Percentiles rank a stretch among this genome's conserved stretches.
phyloP scores from a whole-genome alignment of 2,113 vertebrate genomes.

The Buteo buteo region DNA sequence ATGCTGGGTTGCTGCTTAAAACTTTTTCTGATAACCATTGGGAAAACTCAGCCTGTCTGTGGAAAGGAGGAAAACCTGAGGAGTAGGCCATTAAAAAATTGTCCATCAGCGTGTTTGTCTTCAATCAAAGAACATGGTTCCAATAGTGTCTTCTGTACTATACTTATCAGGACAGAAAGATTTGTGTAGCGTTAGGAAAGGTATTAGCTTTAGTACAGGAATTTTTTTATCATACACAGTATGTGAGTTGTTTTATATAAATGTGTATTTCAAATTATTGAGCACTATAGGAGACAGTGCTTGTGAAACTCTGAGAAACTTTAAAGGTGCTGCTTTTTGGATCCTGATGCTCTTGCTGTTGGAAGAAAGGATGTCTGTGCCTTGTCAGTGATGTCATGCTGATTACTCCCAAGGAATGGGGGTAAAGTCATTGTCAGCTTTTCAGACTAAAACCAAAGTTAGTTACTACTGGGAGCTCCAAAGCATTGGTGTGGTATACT shows the following conservation, averaged over 20 bases:
- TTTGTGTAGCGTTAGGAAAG: neutral
- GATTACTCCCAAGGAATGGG: neutral
- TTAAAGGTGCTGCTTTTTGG: neutral
- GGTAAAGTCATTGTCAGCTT: neutral
- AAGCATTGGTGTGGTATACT: neutral
- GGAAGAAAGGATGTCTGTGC: neutral
- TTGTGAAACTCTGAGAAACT: neutral
- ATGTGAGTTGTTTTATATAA: neutral
- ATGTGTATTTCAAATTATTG: neutral
- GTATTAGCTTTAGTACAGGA: neutral
- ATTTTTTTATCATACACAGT: neutral
- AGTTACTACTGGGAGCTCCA: neutral
- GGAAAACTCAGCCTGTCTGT: neutral
- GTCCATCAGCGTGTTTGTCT: neutral
- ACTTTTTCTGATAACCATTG: neutral
- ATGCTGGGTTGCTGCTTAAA: neutral
- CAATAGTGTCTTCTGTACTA: neutral
- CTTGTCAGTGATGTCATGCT: neutral
- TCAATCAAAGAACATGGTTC: neutral
- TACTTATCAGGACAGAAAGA: neutral
- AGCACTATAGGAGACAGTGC: neutral
- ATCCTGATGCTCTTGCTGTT: neutral
- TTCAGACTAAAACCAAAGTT: neutral
- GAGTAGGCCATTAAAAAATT: neutral
- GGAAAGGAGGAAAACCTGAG: neutral